phyloP scores from a whole-genome alignment of 2,797 vertebrate species.

The Periparus ater region DNA sequence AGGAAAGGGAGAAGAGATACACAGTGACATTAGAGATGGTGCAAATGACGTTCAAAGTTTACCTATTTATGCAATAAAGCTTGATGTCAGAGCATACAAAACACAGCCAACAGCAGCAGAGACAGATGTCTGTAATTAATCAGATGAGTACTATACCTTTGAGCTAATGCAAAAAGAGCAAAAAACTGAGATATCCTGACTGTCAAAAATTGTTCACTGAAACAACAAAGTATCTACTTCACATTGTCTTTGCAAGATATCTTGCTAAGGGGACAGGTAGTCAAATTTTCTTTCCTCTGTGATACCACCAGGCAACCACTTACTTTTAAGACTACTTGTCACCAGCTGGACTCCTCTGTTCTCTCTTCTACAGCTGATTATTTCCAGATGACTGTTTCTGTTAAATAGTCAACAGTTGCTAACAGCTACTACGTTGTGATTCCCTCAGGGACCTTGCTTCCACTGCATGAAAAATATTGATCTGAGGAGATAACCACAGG shows the following conservation, averaged over 20 bases:
- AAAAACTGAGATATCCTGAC: background rate
- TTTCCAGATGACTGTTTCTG: constrained; percentile 13
- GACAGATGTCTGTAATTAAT: background rate
- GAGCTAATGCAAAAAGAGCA: background rate
- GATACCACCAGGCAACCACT: background rate
- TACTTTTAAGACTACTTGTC: background rate
- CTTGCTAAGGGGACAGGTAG: background rate
- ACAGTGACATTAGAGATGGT: background rate
- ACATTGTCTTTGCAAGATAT: background rate
- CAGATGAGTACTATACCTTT: background rate
- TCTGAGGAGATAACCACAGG: background rate
- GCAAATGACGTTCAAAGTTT: background rate
- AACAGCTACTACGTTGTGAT: background rate
- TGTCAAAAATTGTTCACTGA: background rate
- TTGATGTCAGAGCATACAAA: background rate
- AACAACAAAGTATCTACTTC: background rate
- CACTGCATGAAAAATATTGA: background rate
- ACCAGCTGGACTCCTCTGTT: background rate
- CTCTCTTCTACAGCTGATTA: background rate
- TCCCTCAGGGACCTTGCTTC: background rate
- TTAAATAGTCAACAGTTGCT: constrained; percentile 11
- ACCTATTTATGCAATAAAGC: background rate
- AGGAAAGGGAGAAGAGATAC: background rate
- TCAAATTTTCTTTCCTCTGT: background rate
- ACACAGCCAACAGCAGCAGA: background rate